A percentile compares a stretch with the other conserved stretches of the same genome.
These are phyloP conservation scores for Picathartes gymnocephalus DNA, from an alignment of 2,113 vertebrate genomes.

Conservation along the genomic window DNA sequence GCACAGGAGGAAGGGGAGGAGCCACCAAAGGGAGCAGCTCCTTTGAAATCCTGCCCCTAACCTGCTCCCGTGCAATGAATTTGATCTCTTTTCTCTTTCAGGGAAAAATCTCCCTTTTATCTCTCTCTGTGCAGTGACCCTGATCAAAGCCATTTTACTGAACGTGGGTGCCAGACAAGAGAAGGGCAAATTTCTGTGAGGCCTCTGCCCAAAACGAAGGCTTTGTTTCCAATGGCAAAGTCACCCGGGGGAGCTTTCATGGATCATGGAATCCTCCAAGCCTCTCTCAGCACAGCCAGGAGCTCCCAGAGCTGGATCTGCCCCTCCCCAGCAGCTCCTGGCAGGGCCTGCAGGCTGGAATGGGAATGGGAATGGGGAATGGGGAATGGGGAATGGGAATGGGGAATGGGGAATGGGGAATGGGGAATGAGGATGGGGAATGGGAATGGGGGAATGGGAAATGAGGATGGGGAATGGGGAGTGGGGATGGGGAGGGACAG, in stretches of 20 bases:
- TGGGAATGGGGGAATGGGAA: background rate
- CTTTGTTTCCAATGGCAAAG: fast-evolving
- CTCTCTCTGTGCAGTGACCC: background rate
- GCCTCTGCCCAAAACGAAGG: background rate
- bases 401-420: background rate
- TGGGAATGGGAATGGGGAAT: background rate
- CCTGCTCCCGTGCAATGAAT: background rate
- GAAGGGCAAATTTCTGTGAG: background rate
- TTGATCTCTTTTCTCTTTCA: background rate
- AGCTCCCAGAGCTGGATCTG: background rate
- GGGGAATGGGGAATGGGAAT: background rate
- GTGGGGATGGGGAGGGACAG: background rate
- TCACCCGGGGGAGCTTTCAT: fast-evolving
- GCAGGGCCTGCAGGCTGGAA: background rate
- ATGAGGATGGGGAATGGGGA: background rate
- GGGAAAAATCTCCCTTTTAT: background rate
- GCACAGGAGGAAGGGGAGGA: background rate
- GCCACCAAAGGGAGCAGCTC: background rate
- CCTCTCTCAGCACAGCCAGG: background rate
- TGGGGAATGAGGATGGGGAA: background rate
- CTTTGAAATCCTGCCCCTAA: background rate
- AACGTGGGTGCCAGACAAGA: background rate
- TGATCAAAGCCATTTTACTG: background rate
- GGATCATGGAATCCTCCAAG: fast-evolving
- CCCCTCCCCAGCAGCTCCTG: background rate